Evolutionary conservation across 1,140 invertebrate species (phyloP), one percentile per base, ranked within the genome.

Genomic region (Drosophila nebulosa): DNA sequence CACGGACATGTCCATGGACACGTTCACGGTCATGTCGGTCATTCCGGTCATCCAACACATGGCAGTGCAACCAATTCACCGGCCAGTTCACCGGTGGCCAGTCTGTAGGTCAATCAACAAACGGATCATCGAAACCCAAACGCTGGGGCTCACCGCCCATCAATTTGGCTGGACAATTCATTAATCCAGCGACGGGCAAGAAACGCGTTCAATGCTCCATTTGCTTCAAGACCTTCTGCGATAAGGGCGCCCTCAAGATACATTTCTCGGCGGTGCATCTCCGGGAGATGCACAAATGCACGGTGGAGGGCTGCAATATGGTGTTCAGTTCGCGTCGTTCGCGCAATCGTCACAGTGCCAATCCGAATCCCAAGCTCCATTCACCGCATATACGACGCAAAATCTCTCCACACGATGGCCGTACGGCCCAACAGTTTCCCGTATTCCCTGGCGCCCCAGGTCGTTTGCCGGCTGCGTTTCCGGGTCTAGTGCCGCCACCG

Each of bases 191-290:
- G 0, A 97, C 97, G 5, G 97, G 97, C 14, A 98, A 98, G 92
- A 99, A 99, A 91, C 94, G 99, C 77, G 98, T 99, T 50, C 97
- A 99, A 92, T 99, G 99, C 92, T 98, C 98, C 90, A 98, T 98
- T 52, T 99, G 99, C 92, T 94, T 99, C 56, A 99, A 99, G 92
- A 99, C 98, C 67, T 99, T 99, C 93, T 99, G 99, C 94, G 99
- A 99, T 92, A 99, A 99, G 92, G 98, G 98, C 58, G 99, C 99
- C 5, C 93, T 99, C 4, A 99, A 99, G 93, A 99, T 99, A 30
- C 99, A 99, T 90, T 99, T 99, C 90, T 99, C 98, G 57, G 99
- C 99, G 0, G 99, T 99, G 36, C 96, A 97, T 88, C 83, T 95
- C 55, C 91, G 94, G 4, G 95, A 96, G 90, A 95, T 96, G 95